Evolutionary conservation across 2,113 vertebrate species (phyloP).

Genomic region (Romanogobio albipinnatus): DNA sequence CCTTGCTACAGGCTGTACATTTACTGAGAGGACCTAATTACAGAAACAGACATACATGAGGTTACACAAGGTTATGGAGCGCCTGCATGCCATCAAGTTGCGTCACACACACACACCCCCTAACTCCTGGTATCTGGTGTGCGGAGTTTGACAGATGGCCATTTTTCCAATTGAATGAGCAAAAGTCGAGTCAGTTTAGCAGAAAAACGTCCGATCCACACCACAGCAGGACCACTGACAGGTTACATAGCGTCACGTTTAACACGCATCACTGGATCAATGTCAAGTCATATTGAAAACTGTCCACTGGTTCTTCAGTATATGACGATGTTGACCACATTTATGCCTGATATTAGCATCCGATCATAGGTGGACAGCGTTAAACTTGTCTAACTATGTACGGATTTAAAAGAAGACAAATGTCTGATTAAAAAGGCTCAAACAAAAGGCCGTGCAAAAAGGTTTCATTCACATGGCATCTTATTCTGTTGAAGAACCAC

Average conservation of each 20-base stretch:
- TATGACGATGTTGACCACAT: neutral
- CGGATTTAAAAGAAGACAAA: neutral
- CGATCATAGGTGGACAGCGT: neutral
- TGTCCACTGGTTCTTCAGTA: neutral
- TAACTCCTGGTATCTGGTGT: neutral
- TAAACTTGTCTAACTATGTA: neutral
- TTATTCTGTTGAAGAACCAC: too few species aligned
- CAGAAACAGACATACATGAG: neutral
- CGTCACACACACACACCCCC: neutral
- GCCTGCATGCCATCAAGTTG: neutral
- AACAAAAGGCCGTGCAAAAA: too few species aligned
- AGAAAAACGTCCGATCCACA: constrained; percentile 2
- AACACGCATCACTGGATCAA: neutral
- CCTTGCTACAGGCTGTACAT: neutral
- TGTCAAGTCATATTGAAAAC: neutral
- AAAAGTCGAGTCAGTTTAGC: constrained; percentile 27
- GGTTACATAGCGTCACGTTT: constrained; percentile 4
- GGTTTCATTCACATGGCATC: too few species aligned
- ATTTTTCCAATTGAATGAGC: constrained; percentile 49
- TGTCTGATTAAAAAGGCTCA: neutral
- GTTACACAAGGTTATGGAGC: neutral
- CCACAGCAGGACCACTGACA: constrained; percentile 27
- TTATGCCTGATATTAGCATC: neutral
- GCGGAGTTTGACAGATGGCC: constrained; percentile 45
- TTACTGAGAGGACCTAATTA: neutral